A percentile compares a stretch with the other conserved stretches of the same genome.
Evolutionary conservation across 2,888 invertebrate species (phyloP).

Genomic region (Lingula anatina): DNA sequence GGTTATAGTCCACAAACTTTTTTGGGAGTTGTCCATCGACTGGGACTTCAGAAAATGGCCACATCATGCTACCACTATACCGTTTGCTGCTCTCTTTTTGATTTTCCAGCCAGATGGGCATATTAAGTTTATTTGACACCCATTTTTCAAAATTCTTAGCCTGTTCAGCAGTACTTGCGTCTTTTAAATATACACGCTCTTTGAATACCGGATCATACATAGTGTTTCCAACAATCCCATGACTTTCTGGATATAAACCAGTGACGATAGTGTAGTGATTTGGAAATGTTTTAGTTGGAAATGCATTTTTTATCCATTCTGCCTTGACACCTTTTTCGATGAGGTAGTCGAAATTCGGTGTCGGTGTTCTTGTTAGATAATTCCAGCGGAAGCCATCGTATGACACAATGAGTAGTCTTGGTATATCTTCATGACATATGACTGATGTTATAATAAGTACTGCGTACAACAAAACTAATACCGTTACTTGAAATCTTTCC

Average conservation of each 20-base stretch:
- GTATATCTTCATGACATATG: too few species aligned
- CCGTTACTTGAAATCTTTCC: too few species aligned
- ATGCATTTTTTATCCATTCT: slow-evolving; percentile 45
- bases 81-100: slow-evolving; percentile 58
- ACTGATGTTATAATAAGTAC: too few species aligned
- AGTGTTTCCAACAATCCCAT: slow-evolving; percentile 65
- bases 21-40: too few species aligned
- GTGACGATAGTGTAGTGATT: slow-evolving; percentile 70
- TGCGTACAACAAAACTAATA: too few species aligned
- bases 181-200: too few species aligned
- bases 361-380: slow-evolving; percentile 57
- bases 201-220: slow-evolving; percentile 58
- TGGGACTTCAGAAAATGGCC: too few species aligned
- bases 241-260: slow-evolving; percentile 60
- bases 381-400: slow-evolving; percentile 70
- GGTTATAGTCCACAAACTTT: too few species aligned
- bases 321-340: slow-evolving; percentile 59
- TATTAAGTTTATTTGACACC: too few species aligned
- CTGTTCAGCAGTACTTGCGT: too few species aligned
- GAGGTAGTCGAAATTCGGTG: slow-evolving; percentile 60
- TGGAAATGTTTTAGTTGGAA: slow-evolving; percentile 66
- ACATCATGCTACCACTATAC: slow-evolving; percentile 66
- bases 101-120: slow-evolving; percentile 50
- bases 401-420: slow-evolving; percentile 61
- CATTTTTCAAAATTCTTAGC: too few species aligned